These are phyloP conservation scores for Notocelia uddmanniana DNA, from an alignment of 2,888 invertebrate species.

Conservation along the genomic window DNA sequence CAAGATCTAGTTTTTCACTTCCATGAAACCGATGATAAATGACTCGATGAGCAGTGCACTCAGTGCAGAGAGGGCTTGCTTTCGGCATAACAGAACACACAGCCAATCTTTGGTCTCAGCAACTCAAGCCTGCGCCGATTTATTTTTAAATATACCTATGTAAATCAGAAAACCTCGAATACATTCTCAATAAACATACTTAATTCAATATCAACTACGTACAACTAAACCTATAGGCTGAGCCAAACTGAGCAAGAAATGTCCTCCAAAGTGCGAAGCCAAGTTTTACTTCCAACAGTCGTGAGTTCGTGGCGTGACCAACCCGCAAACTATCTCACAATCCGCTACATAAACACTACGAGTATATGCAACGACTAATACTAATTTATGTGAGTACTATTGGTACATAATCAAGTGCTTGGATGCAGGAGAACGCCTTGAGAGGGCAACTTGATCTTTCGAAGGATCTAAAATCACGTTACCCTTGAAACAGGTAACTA, in stretches of 20 bases:
- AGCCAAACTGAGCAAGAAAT: slow-evolving; percentile 26
- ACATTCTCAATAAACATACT: background rate
- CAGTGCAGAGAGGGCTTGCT: too few species aligned
- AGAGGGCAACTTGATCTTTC: slow-evolving; percentile 28
- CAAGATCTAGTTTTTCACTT: too few species aligned
- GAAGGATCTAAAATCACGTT: slow-evolving; percentile 16
- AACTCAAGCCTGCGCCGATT: too few species aligned
- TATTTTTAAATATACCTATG: too few species aligned
- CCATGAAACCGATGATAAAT: too few species aligned
- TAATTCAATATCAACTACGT: background rate
- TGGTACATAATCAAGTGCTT: background rate
- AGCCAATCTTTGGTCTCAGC: too few species aligned
- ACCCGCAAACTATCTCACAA: slow-evolving; percentile 7
- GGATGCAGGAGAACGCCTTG: slow-evolving; percentile 20
- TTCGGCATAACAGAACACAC: too few species aligned
- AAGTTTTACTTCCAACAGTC: slow-evolving; percentile 23
- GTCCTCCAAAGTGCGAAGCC: slow-evolving; percentile 26
- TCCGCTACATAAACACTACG: background rate
- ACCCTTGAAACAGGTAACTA: slow-evolving; percentile 19
- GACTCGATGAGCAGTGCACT: too few species aligned
- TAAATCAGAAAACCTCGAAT: too few species aligned
- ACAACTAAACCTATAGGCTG: slow-evolving; percentile 11
- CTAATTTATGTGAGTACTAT: background rate
- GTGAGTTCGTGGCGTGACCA: slow-evolving; percentile 26
- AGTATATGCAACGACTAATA: background rate